These are phyloP conservation scores for Smittia sp. DNA, from an alignment of 2,888 invertebrate species.

Conservation along the genomic window DNA sequence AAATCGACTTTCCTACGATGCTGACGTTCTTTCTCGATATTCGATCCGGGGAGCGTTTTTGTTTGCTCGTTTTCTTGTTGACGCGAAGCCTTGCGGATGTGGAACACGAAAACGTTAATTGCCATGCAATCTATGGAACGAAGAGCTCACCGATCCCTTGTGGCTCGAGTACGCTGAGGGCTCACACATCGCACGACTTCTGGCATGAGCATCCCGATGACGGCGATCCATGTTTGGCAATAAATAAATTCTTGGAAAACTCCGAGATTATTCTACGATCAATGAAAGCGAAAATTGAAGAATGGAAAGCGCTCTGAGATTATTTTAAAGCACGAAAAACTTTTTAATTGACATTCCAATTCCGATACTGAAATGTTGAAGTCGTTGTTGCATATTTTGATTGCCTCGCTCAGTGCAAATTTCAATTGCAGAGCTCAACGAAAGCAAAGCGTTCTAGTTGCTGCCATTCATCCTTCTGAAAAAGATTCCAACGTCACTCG, in stretches of 20 bases:
- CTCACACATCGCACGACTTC: background rate
- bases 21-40: background rate
- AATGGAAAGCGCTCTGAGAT: background rate
- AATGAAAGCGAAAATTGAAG: background rate
- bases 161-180: background rate
- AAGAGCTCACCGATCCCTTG: constrained; percentile 1
- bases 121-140: background rate
- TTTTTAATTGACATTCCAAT: too few species aligned
- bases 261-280: background rate
- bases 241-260: background rate
- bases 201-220: background rate
- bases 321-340: too few species aligned
- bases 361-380: too few species aligned
- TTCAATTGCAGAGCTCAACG: too few species aligned
- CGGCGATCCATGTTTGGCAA: background rate
- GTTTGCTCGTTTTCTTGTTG: background rate
- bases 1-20: too few species aligned
- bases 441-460: too few species aligned
- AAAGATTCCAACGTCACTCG: too few species aligned
- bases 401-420: too few species aligned
- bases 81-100: background rate
- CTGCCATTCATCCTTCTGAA: too few species aligned
- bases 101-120: background rate
- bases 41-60: background rate
- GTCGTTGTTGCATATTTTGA: too few species aligned